Conservation (phyloP, 1,140 invertebrate genomes). For the Drosophila lowei region DNA sequence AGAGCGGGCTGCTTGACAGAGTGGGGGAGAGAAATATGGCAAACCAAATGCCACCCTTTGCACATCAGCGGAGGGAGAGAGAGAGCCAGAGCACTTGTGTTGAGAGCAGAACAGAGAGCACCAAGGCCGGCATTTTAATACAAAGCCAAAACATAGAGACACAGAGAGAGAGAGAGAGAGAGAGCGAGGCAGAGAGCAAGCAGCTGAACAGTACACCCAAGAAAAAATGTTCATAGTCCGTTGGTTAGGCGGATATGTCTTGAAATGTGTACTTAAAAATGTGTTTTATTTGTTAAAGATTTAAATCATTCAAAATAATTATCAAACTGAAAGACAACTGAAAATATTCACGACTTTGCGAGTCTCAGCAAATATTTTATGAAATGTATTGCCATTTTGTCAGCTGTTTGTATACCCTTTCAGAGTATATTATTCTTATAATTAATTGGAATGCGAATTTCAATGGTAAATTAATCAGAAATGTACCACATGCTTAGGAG, state of each 20-base stretch:
- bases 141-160: neutral
- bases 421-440: too few species aligned
- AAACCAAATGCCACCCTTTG: slow-evolving; percentile 9
- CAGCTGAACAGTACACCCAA: slow-evolving; percentile 5
- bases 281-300: too few species aligned
- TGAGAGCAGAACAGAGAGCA: slow-evolving; percentile 2
- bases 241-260: too few species aligned
- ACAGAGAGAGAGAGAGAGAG: slow-evolving; percentile 13
- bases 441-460: too few species aligned
- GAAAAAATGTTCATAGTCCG: slow-evolving; percentile 6
- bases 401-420: too few species aligned
- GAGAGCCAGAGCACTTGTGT: neutral
- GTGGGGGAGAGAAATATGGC: neutral
- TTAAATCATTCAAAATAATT: too few species aligned
- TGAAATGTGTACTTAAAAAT: too few species aligned
- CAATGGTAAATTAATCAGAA: too few species aligned
- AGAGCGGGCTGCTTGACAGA: neutral
- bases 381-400: too few species aligned
- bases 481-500: too few species aligned
- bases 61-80: neutral
- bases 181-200: neutral
- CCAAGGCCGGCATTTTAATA: slow-evolving; percentile 34
- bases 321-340: too few species aligned
- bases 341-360: too few species aligned
- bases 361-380: neutral